These are phyloP conservation scores for Agrotis exclamationis DNA, from an alignment of 2,888 invertebrate genomes.

Conservation along the genomic window DNA sequence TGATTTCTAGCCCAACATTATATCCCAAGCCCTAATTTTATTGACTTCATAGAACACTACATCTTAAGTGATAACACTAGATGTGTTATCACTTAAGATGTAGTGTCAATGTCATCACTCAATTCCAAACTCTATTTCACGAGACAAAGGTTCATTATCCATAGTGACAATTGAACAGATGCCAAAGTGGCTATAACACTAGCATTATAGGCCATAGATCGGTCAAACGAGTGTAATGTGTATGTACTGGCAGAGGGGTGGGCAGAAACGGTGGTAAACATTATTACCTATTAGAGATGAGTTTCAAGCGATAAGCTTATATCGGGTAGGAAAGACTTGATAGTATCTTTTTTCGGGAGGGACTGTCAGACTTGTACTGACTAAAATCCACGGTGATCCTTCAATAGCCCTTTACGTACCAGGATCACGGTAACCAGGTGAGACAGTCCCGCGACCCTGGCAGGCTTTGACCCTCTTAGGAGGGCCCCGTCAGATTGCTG, in stretches of 20 bases:
- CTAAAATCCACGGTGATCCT: too few species aligned
- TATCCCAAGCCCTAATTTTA: conserved; percentile 3
- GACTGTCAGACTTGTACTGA: too few species aligned
- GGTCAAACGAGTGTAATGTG: conserved; percentile 64
- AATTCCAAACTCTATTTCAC: conserved; percentile 18
- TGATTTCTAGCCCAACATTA: neutral
- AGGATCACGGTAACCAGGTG: too few species aligned
- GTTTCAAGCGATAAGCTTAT: conserved; percentile 17
- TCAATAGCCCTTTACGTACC: too few species aligned
- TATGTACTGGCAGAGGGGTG: conserved; percentile 53
- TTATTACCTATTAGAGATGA: conserved; percentile 59
- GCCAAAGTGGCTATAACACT: conserved; percentile 49
- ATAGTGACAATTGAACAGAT: conserved; percentile 22
- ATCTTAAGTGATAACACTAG: conserved; percentile 6
- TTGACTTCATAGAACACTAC: conserved; percentile 32
- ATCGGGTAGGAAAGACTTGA: conserved; percentile 11
- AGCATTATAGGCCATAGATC: conserved; percentile 59
- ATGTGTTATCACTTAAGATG: too few species aligned
- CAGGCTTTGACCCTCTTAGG: too few species aligned
- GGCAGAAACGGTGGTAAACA: conserved; percentile 47
- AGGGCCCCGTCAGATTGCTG: too few species aligned
- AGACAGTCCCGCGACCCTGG: too few species aligned
- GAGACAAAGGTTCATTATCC: conserved; percentile 30
- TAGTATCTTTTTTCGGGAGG: too few species aligned
- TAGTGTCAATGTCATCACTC: too few species aligned